phyloP scores from a whole-genome alignment of 2,113 vertebrate genomes.

The Glaucidium brasilianum region DNA sequence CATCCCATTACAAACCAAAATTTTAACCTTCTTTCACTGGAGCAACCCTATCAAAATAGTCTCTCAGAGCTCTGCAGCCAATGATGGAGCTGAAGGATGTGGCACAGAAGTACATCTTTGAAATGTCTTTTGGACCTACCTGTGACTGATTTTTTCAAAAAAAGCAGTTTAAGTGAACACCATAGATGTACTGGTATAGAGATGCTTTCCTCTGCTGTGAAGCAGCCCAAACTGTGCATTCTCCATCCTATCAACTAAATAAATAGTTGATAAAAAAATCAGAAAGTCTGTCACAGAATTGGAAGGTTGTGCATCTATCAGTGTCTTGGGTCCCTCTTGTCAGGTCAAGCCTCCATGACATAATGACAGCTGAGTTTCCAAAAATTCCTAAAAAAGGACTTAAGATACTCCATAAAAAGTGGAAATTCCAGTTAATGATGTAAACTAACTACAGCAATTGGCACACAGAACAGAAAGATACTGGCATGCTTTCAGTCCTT shows the following conservation, averaged over 20 bases:
- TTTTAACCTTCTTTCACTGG: neutral
- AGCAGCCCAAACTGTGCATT: constrained; percentile 54
- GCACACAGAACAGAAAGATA: neutral
- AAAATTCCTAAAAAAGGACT: neutral
- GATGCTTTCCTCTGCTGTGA: constrained; percentile 65
- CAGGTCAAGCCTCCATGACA: neutral
- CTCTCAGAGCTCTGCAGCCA: constrained; percentile 5
- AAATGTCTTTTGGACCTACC: constrained; percentile 61
- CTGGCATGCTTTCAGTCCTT: neutral
- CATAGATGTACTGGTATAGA: constrained; percentile 63
- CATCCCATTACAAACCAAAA: neutral
- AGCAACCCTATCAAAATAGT: neutral
- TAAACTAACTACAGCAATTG: neutral
- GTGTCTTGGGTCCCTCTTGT: neutral
- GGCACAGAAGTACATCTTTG: constrained; percentile 55
- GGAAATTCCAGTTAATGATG: neutral
- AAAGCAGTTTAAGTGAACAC: constrained; percentile 80
- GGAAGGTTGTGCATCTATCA: neutral
- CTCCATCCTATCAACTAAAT: constrained; percentile 64
- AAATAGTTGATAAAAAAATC: neutral
- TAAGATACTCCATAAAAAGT: neutral
- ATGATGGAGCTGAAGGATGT: neutral
- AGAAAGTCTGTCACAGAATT: neutral
- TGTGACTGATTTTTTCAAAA: constrained; percentile 74
- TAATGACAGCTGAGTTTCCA: neutral